Evolutionary conservation across 2,888 invertebrate genomes (phyloP), one percentile per base, ranked within the genome.

Genomic region (Hirtodrosophila histrioides): DNA sequence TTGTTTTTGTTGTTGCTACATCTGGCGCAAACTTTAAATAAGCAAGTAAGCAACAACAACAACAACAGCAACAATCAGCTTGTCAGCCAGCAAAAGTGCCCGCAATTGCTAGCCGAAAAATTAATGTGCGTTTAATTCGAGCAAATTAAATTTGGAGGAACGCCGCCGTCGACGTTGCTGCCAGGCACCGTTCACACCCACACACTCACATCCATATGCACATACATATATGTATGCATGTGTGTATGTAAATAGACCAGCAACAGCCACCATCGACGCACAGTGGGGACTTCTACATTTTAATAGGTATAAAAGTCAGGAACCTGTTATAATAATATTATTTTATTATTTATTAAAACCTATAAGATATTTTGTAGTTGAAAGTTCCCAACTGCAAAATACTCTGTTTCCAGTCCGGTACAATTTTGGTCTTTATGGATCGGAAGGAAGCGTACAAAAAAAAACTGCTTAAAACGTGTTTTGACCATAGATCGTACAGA

Each of bases 61-160:
- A 58, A 54, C 23, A 11, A 31, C 45, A 58, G n/a, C 41, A 46
- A 45, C 50, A 31, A 44, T 2, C 17, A 29, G 45, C 51, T 41
- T 45, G 41, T 37, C 35, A 43, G 45, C 23, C 44, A 44, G 39
- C 58, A 39, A 50, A 64, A 78, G 65, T 65, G 68, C 51, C 56
- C 50, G 71, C 61, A 75, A 75, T 75, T 68, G 68, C 68, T 46
- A 45, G 57, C 49, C 55, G 61, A 65, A 66, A 80, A 80, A 80
- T 81, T 81, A 80, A 83, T 82, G 75, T 78, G 74, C 85, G 75
- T 86, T 86, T 86, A 86, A 86, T 86, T 86, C 63, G 76, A 40
- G 61, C 66, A 76, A 83, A 80, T 76, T 78, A 66, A 71, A 81
- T 84, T 82, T 71, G 54, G 51, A 58, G 61, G 61, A 70, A 53